These are phyloP conservation scores for Sebastes dallii DNA, from an alignment of 2,797 vertebrate species.

Conservation along the genomic window DNA sequence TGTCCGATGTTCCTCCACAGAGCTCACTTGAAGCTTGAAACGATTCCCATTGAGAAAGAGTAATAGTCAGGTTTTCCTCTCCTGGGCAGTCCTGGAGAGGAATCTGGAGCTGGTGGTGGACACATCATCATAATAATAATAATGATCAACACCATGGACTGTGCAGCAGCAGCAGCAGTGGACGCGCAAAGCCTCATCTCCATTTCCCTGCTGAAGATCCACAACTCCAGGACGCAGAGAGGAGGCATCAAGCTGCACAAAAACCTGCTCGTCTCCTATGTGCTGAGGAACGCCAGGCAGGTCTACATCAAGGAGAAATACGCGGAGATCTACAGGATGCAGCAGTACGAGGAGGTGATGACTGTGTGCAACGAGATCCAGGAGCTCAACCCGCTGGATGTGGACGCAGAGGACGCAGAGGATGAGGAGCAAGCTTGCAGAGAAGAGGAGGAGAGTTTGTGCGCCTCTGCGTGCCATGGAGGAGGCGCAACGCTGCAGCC, in stretches of 20 bases:
- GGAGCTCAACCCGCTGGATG: constrained; percentile 88
- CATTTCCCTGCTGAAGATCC: constrained; percentile 95
- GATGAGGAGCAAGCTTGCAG: constrained; percentile 78
- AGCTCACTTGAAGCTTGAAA: constrained; percentile 72
- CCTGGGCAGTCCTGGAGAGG: neutral
- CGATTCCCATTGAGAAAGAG: constrained; percentile 58
- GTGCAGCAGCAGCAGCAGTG: constrained; percentile 75
- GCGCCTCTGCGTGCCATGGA: constrained; percentile 73
- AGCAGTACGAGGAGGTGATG: constrained; percentile 90
- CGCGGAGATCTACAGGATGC: constrained; percentile 94
- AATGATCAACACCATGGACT: constrained; percentile 87
- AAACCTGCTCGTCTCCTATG: constrained; percentile 97
- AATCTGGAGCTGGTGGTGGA: constrained; percentile 13
- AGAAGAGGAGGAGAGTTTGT: constrained; percentile 75
- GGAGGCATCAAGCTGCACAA: constrained; percentile 98
- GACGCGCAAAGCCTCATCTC: constrained; percentile 96
- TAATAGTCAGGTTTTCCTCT: constrained; percentile 30
- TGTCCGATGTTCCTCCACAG: constrained; percentile 79
- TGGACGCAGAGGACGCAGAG: constrained; percentile 80
- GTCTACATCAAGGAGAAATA: constrained; percentile 97
- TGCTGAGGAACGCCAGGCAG: constrained; percentile 96
- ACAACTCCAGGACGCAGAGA: constrained; percentile 95
- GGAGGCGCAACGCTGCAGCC: constrained; percentile 45
- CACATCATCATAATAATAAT: neutral
- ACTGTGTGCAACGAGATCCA: constrained; percentile 87